Evolutionary conservation across 2,113 vertebrate species (phyloP).

Genomic region (Thomomys bottae): DNA sequence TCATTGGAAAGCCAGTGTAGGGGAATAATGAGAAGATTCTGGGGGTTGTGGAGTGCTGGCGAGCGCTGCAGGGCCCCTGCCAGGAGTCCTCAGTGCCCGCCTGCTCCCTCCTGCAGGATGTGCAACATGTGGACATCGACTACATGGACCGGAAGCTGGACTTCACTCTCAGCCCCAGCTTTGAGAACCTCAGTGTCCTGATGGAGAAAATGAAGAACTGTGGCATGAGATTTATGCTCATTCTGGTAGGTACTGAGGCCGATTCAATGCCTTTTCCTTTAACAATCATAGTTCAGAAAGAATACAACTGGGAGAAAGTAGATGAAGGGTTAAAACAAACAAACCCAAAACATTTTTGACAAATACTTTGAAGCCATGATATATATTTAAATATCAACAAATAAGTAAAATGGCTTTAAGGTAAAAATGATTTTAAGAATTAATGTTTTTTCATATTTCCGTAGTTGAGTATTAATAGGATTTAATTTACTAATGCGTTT

Average conservation of each 20-base stretch:
- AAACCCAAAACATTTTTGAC: not conserved
- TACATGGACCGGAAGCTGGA: slow-evolving; percentile 93
- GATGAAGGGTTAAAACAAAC: not conserved
- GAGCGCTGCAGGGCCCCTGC: not conserved
- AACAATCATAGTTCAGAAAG: not conserved
- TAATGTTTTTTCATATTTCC: slow-evolving; percentile 20
- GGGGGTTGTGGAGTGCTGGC: not conserved
- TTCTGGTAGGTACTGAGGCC: slow-evolving; percentile 88
- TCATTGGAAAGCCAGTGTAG: not conserved
- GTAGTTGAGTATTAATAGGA: not conserved
- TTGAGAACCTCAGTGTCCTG: slow-evolving; percentile 86
- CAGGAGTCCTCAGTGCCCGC: not conserved
- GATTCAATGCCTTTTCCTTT: not conserved
- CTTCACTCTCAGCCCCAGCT: slow-evolving; percentile 88
- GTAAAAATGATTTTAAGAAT: not conserved
- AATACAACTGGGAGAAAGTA: not conserved
- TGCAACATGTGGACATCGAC: slow-evolving; percentile 95
- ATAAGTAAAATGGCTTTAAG: not conserved
- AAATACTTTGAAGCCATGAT: not conserved
- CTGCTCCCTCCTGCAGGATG: slow-evolving; percentile 86
- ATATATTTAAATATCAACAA: not conserved
- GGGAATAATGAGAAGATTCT: not conserved
- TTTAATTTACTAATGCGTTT: not conserved
- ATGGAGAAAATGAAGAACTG: slow-evolving; percentile 88
- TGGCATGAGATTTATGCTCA: slow-evolving; percentile 93